phyloP scores from a whole-genome alignment of 2,797 vertebrate genomes.

The Dendrocincla tyrannina region DNA sequence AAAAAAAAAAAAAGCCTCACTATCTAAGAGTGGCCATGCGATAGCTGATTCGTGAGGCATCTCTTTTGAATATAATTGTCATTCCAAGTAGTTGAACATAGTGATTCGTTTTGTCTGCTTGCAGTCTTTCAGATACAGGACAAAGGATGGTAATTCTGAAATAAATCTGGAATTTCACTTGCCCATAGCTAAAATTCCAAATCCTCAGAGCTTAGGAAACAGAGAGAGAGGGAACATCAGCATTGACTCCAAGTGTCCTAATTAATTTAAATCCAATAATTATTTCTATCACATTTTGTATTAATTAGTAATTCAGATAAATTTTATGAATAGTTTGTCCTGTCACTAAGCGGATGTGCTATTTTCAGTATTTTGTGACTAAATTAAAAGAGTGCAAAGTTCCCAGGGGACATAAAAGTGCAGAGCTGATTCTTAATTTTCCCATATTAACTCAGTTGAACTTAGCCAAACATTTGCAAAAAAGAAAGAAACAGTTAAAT shows the following conservation, averaged over 20 bases:
- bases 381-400: neutral
- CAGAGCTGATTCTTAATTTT: neutral
- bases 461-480: neutral
- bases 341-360: neutral
- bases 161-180: neutral
- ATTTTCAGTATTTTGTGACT: conserved; percentile 8
- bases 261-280: conserved; percentile 12
- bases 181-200: neutral
- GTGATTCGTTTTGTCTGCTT: neutral
- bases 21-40: neutral
- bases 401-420: neutral
- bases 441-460: neutral
- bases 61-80: neutral
- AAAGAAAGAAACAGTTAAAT: neutral
- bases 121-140: neutral
- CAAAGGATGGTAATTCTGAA: neutral
- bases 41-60: neutral
- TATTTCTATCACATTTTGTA: neutral
- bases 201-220: neutral
- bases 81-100: neutral
- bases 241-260: neutral
- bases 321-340: neutral
- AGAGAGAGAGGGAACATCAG: neutral
- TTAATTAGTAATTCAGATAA: conserved; percentile 3
- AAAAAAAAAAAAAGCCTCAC: neutral